A percentile compares a stretch with the other conserved stretches of the same genome.
Conservation (phyloP, 2,888 invertebrate genomes). For the Drepanosiphum platanoidis region DNA sequence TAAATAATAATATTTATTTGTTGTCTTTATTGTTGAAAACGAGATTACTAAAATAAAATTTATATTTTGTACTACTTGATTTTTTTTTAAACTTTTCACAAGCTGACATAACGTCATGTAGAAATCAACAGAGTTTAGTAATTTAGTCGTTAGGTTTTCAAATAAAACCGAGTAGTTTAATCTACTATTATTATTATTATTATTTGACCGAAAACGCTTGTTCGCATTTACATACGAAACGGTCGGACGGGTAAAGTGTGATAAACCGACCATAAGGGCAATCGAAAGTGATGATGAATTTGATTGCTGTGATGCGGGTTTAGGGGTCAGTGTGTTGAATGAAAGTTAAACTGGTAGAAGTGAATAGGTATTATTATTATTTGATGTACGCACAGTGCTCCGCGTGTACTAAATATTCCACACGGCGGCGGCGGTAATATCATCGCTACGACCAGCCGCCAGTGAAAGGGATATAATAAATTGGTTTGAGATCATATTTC, state of each 20-base stretch:
- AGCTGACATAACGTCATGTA: no score
- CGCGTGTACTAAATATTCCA: background rate
- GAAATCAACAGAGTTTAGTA: no score
- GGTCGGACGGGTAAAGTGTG: background rate
- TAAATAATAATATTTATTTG: no score
- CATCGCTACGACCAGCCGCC: no score
- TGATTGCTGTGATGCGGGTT: conserved; percentile 44
- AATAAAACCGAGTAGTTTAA: no score
- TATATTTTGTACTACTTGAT: no score
- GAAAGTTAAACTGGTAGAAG: conserved; percentile 36
- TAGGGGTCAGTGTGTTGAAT: conserved; percentile 48
- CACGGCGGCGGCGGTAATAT: background rate
- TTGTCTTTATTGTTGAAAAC: no score
- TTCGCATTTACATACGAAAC: background rate
- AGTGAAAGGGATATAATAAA: conserved; percentile 29
- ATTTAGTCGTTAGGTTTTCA: no score
- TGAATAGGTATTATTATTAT: conserved; percentile 1
- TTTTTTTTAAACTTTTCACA: no score
- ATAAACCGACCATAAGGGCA: conserved; percentile 24
- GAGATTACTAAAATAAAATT: no score
- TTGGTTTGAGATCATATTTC: conserved; percentile 14
- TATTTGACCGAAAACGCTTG: background rate
- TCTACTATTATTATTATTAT: no score
- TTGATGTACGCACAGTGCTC: background rate
- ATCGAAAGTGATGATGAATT: conserved; percentile 32